Base-by-base conservation (phyloP, 2,113 vertebrate genomes). In the Pygoscelis antarcticus region DNA sequence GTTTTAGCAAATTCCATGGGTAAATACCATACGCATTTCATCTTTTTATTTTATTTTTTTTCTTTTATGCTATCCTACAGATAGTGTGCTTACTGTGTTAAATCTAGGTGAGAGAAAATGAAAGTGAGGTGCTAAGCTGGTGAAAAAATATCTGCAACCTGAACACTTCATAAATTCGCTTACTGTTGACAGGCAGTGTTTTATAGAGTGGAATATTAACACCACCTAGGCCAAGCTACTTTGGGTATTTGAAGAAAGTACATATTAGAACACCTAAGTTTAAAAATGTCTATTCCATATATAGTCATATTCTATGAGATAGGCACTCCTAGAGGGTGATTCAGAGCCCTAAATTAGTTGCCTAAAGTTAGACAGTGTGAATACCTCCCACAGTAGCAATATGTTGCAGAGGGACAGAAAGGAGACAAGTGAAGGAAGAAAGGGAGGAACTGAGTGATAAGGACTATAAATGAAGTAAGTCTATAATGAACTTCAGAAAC, bases 301-400 rank as follows among this genome's bases (percentile, higher is more conserved):
- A 92, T 87, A 96, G 94, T 82, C 81, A 87, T 94, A 87, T 95
- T 96, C 23, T 78, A 15, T 72, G 89, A 95, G 57, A 80, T 55
- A 94, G 93, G 70, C 70, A 93, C 74, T 96, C 69, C 52, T 79
- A 75, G 57, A 85, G 93, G 78, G 90, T 97, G 96, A 97, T 89
- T 97, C 96, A 97, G 93, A 93, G 74, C 40, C 84, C 96, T 82
- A 83, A 96, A 96, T 96, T 96, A 94, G 94, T 94, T 93, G 69
- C 91, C 96, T 97, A 95, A 97, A 96, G 91, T 96, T 97, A 96
- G 95, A 92, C 76, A 88, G 96, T 96, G 96, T 87, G 96, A 97
- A 96, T 93, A 78, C 89, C 96, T 97, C 96, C 96, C 93, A 96
- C 96, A 93, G 84, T 25, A 94, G 61, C 96, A 97, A 96, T 97